Evolutionary conservation across 2,797 vertebrate species (phyloP).

Genomic region (Acomys russatus): DNA sequence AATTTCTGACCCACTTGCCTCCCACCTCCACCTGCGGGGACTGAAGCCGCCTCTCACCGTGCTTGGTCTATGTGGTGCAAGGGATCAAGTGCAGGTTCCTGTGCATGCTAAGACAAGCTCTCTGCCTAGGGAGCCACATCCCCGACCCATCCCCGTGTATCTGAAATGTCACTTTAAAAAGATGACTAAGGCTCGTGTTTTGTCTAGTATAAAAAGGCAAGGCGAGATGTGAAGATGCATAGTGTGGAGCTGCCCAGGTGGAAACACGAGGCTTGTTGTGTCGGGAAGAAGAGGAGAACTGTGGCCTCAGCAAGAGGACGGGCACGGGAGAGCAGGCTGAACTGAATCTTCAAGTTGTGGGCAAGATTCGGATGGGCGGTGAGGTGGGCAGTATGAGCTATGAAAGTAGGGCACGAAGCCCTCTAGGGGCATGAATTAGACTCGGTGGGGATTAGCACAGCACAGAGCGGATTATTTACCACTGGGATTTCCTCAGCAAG

Average conservation of each 20-base stretch:
- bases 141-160: background rate
- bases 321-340: background rate
- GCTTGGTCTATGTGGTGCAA: background rate
- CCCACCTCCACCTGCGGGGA: background rate
- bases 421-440: constrained; percentile 66
- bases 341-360: background rate
- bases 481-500: constrained; percentile 73
- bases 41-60: background rate
- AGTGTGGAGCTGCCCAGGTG: background rate
- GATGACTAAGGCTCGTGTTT: background rate
- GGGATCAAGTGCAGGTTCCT: background rate
- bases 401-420: constrained; percentile 52
- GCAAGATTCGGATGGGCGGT: background rate
- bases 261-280: background rate
- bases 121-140: background rate
- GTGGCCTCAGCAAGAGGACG: background rate
- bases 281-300: background rate
- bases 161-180: background rate
- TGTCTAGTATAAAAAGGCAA: background rate
- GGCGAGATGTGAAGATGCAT: background rate
- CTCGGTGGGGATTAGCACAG: constrained; percentile 67
- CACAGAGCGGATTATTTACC: constrained; percentile 59
- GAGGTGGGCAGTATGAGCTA: constrained; percentile 5
- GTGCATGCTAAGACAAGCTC: background rate
- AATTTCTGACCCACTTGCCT: background rate